Evolutionary conservation across 1,140 invertebrate genomes (phyloP), one percentile per base, ranked within the genome.

Genomic region (Branchinecta lynchi): DNA sequence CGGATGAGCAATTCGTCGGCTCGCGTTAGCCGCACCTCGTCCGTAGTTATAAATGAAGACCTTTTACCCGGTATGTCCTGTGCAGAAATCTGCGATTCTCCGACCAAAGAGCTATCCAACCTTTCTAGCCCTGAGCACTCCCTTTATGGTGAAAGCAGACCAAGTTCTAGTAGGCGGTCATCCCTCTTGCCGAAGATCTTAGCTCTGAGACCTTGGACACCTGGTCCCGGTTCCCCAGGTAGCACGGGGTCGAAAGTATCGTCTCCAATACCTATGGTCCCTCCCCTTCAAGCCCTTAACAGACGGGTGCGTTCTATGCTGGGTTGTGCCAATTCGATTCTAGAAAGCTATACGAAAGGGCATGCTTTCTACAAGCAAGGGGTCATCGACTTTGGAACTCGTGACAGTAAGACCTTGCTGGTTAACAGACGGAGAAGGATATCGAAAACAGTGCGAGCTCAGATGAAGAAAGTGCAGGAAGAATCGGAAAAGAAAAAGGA

Each of bases 201-300:
- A 66, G 69, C 69, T 7, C 69, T 68, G 7, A 70, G 71, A 10
- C 71, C 71, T 2, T 71, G 71, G 71, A 71, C 67, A 1, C 67
- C 70, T 20, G 67, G 67, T 7, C 70, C 69, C 3, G 68, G 67
- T 43, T 68, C 60, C 0, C 46, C 68, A 0, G 68, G 44, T 12
- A 45, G 43, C n/a, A 46, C 68, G 10, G 66, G n/a, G 7, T 70
- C 70, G 8, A 45, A n/a, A 5, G 8, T 46, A 69, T 51, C 45
- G 10, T 65, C 71, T 0, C 65, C 71, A 7, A 45, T 65, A 8
- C 43, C 71, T 6, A 45, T 71, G 65, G 71, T 70, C 3, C 45
- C 71, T 10, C 71, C 67, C 7, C 65, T 71, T 20, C 71, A 71
- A 12, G 71, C 71, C 8, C 71, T 71, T 43, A 71, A 71, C 65